Base-by-base conservation (phyloP, 2,113 vertebrate genomes). In the Butorides virescens region DNA sequence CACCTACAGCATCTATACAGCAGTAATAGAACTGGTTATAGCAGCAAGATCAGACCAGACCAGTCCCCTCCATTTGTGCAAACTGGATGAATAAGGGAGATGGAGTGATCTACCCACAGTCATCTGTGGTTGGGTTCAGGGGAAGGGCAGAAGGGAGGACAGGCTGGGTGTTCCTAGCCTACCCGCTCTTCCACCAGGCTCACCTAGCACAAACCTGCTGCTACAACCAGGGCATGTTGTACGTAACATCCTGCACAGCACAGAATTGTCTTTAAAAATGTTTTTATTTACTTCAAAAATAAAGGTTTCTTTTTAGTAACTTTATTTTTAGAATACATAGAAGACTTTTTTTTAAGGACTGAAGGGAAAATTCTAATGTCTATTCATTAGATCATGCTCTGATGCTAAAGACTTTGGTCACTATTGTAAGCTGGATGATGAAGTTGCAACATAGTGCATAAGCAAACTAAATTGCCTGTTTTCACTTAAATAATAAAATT, bases 51-150 rank as follows among this genome's bases (percentile, higher is more conserved):
- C 61, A 73, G 66, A 47, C 11, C 12, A 82, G 88, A 47, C 5
- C 21, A 22, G 23, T 34, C 13, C 16, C 15, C 26, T 55, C 26
- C 0, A 0, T 47, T 9, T 37, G 42, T 90, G 59, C 16, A 19
- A 49, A 36, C 11, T 25, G 58, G 26, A 13, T 75, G 36, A 75
- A 25, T 44, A 12, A 17, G 20, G 27, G 75, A 62, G 14, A 58
- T 7, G 50, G 22, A 77, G 37, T 0, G 3, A 49, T 13, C 29
- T 49, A 23, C 9, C 6, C 10, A 14, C 0, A 2, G 20, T 7
- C 34, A 42, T 4, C 49, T 14, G 21, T 5, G 19, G 11, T 27
- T 15, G 73, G 21, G 30, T 10, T 61, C 9, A 29, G 66, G 9
- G 27, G 11, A 77, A 62, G 13, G 8, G 42, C 3, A 30, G 34